Evolutionary conservation across 2,113 vertebrate species (phyloP).

Genomic region (Labeo rohita): DNA sequence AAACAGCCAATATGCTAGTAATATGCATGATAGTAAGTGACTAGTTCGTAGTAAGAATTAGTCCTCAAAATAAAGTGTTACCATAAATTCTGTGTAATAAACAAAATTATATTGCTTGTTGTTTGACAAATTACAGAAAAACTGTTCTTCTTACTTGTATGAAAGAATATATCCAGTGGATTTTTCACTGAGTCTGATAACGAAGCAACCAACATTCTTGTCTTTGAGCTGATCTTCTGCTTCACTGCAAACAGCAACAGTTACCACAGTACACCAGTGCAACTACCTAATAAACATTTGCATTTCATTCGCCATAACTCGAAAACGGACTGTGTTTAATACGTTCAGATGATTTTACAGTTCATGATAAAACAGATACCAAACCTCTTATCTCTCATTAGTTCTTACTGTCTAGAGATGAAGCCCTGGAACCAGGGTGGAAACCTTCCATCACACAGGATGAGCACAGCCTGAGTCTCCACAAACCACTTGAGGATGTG

Average conservation of each 20-base stretch:
- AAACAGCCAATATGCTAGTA: no score
- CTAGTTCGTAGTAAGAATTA: no score
- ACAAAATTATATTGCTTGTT: neutral
- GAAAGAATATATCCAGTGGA: slow-evolving; percentile 84
- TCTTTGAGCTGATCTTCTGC: slow-evolving; percentile 80
- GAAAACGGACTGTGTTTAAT: neutral
- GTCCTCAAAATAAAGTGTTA: no score
- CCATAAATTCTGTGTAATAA: neutral
- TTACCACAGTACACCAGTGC: neutral
- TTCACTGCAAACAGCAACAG: slow-evolving; percentile 68
- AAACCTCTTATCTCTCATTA: neutral
- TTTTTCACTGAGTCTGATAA: slow-evolving; percentile 84
- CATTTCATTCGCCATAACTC: neutral
- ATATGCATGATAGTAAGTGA: no score
- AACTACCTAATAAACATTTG: neutral
- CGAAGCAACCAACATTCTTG: slow-evolving; percentile 78
- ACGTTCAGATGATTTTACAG: neutral
- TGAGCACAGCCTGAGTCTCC: slow-evolving; percentile 77
- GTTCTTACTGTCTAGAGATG: slow-evolving; percentile 81
- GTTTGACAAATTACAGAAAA: neutral
- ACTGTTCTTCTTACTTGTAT: slow-evolving; percentile 77
- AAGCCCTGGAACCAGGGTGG: slow-evolving; percentile 89
- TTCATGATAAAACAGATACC: neutral
- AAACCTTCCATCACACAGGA: slow-evolving; percentile 73
- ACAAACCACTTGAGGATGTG: slow-evolving; percentile 81